A percentile compares a stretch with the other conserved stretches of the same genome.
These are phyloP conservation scores for Sylvia borin DNA, from an alignment of 2,797 vertebrate genomes.

Conservation along the genomic window DNA sequence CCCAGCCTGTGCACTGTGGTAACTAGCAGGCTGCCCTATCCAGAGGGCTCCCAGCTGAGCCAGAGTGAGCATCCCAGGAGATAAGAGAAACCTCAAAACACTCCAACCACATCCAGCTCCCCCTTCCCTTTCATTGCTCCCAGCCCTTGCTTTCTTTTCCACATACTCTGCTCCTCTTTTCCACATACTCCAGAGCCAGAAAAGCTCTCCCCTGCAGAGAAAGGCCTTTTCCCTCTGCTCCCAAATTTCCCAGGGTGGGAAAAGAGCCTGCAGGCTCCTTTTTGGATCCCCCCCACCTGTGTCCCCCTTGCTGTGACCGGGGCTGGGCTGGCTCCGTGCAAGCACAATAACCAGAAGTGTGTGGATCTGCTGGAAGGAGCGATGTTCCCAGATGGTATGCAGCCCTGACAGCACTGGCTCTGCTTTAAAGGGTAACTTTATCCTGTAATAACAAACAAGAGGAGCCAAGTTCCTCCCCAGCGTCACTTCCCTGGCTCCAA, in stretches of 20 bases:
- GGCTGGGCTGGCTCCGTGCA: accelerated
- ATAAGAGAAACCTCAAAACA: neutral
- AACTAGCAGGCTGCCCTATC: neutral
- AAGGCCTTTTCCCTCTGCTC: neutral
- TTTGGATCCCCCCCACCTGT: neutral
- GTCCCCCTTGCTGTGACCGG: neutral
- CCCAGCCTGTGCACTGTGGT: neutral
- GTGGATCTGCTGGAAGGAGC: neutral
- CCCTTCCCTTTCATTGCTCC: neutral
- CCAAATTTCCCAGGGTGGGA: neutral
- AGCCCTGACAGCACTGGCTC: slow-evolving; percentile 51
- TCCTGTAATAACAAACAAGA: slow-evolving; percentile 56
- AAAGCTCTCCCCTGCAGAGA: neutral
- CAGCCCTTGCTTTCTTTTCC: neutral
- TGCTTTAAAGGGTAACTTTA: slow-evolving; percentile 61
- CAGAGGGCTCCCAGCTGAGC: neutral
- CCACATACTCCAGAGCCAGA: neutral
- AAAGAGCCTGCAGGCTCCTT: neutral
- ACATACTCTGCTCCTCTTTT: neutral
- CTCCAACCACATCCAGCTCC: neutral
- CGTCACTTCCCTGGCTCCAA: slow-evolving; percentile 13
- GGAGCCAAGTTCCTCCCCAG: slow-evolving; percentile 49
- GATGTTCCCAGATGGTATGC: slow-evolving; percentile 33
- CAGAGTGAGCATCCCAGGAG: neutral
- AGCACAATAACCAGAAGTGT: neutral